phyloP scores from a whole-genome alignment of 2,113 vertebrate species.

The Papio anubis region DNA sequence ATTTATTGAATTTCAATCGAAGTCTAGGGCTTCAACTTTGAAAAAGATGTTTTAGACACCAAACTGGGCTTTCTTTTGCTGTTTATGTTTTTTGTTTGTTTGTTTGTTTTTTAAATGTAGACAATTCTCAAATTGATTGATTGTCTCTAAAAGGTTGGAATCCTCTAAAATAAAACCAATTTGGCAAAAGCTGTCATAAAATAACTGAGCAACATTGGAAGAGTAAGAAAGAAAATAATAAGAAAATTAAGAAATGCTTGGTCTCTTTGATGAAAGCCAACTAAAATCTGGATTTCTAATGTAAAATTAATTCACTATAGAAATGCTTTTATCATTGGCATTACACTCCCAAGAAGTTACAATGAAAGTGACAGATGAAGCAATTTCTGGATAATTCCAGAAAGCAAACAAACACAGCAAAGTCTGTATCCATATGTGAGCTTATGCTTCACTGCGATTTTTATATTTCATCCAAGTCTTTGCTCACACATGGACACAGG shows the following conservation, averaged over 20 bases:
- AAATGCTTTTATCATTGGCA: neutral
- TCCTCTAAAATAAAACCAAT: neutral
- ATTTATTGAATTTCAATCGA: conserved; percentile 19
- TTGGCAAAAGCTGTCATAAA: neutral
- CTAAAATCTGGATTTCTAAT: neutral
- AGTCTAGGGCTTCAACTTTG: neutral
- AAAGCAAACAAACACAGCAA: neutral
- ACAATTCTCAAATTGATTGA: neutral
- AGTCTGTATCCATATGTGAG: neutral
- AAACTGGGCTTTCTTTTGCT: neutral
- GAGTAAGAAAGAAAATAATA: neutral
- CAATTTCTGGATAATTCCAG: neutral
- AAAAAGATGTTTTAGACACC: neutral
- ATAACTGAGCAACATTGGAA: neutral
- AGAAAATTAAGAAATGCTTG: neutral
- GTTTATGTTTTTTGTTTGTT: neutral
- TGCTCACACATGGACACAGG: neutral
- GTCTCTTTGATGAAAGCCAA: neutral
- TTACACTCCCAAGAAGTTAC: neutral
- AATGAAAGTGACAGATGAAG: neutral
- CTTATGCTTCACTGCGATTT: neutral
- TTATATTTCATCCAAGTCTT: neutral
- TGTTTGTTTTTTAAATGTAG: neutral
- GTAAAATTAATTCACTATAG: neutral
- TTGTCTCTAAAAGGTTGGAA: neutral